phyloP scores from a whole-genome alignment of 2,888 invertebrate species.

The Caenorhabditis japonica region DNA sequence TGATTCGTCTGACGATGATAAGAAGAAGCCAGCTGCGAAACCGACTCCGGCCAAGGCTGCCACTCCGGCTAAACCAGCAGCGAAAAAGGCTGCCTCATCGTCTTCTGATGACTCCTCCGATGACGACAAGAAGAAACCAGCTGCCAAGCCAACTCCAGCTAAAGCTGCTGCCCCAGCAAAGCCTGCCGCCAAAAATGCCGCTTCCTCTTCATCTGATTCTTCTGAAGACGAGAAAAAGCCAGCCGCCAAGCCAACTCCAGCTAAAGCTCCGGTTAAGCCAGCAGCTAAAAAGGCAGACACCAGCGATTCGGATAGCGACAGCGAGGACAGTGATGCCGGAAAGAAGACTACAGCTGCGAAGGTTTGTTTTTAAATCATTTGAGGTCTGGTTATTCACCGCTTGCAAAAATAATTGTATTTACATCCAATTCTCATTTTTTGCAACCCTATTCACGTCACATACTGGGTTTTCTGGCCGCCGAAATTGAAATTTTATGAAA shows the following conservation, averaged over 20 bases:
- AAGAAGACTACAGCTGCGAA: conserved; percentile 14
- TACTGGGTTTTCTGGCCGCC: no score
- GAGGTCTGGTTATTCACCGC: no score
- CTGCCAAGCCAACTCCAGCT: conserved; percentile 34
- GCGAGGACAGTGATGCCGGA: conserved; percentile 38
- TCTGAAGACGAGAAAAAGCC: conserved; percentile 36
- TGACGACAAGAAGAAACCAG: conserved; percentile 38
- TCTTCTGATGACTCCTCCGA: conserved; percentile 43
- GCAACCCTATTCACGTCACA: no score
- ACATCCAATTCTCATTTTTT: no score
- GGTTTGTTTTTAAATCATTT: neutral
- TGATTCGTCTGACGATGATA: conserved; percentile 41
- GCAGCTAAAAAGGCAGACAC: conserved; percentile 14
- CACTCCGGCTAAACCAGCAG: neutral
- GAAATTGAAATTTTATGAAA: no score
- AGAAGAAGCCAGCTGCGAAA: conserved; percentile 34
- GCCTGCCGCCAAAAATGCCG: conserved; percentile 48
- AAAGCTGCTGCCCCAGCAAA: conserved; percentile 36
- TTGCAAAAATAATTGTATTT: no score
- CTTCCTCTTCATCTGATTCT: conserved; percentile 37
- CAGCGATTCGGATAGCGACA: conserved; percentile 27
- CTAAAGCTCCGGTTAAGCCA: neutral
- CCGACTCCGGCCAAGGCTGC: conserved; percentile 7
- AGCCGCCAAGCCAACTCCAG: conserved; percentile 19
- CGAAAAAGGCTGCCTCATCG: conserved; percentile 38